A percentile compares a stretch with the other conserved stretches of the same genome.
Evolutionary conservation across 2,888 invertebrate genomes (phyloP).

Genomic region (Criorhina ranunculi): DNA sequence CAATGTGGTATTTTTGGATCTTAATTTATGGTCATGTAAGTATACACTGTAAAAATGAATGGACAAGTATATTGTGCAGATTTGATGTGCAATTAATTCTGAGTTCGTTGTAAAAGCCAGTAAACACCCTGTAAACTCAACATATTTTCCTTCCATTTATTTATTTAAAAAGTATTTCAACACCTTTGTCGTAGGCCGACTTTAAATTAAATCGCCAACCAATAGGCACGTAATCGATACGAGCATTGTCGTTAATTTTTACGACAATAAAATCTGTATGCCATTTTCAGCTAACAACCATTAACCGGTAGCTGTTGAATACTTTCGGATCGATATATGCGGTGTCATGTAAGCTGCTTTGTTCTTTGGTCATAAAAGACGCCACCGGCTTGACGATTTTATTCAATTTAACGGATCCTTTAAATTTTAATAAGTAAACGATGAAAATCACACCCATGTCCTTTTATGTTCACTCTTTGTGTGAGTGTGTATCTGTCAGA

Average conservation of each 20-base stretch:
- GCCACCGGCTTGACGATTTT: slow-evolving; percentile 25
- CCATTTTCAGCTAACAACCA: slow-evolving; percentile 45
- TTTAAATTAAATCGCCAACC: slow-evolving; percentile 17
- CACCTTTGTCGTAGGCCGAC: slow-evolving; percentile 3
- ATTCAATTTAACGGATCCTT: slow-evolving; percentile 62
- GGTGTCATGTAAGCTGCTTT: slow-evolving; percentile 26
- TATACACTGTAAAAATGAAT: too few species aligned
- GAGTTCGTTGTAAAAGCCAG: too few species aligned
- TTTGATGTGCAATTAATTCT: too few species aligned
- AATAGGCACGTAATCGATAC: slow-evolving; percentile 40
- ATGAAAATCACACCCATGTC: slow-evolving; percentile 42
- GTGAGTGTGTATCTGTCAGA: slow-evolving; percentile 7
- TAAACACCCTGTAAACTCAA: not conserved
- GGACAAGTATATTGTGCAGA: too few species aligned
- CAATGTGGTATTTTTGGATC: too few species aligned
- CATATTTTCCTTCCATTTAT: not conserved
- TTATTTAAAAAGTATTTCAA: not conserved
- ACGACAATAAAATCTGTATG: slow-evolving; percentile 21
- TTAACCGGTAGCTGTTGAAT: slow-evolving; percentile 54
- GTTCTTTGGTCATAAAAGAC: slow-evolving; percentile 26
- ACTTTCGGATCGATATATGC: slow-evolving; percentile 2
- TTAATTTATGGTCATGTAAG: too few species aligned
- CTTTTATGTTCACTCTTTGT: slow-evolving; percentile 3
- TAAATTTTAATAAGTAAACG: slow-evolving; percentile 40
- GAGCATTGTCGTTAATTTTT: slow-evolving; percentile 26